These are phyloP conservation scores for Eumerus sabulonum DNA, from an alignment of 2,888 invertebrate species.

Conservation along the genomic window DNA sequence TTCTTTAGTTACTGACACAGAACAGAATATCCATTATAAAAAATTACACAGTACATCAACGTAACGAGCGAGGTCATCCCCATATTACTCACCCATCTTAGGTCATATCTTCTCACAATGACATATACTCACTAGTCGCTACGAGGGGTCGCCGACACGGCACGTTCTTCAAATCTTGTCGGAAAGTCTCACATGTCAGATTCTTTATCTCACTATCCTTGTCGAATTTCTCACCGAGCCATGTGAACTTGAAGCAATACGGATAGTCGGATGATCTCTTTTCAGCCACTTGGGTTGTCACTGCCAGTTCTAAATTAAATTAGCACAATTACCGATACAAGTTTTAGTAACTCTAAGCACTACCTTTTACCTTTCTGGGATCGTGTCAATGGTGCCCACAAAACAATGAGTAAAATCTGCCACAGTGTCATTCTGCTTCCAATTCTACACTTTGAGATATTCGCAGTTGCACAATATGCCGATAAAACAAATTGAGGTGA, in stretches of 20 bases:
- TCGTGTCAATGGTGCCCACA: constrained; percentile 16
- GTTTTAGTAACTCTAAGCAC: constrained; percentile 34
- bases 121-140: constrained; percentile 82
- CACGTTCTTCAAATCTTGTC: constrained; percentile 80
- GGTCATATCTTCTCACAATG: no score
- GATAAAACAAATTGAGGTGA: no score
- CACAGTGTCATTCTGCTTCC: constrained; percentile 19
- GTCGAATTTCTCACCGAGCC: constrained; percentile 84
- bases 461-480: no score
- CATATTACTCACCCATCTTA: no score
- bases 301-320: constrained; percentile 73
- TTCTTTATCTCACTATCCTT: constrained; percentile 81
- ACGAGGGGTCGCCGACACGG: constrained; percentile 84
- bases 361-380: constrained; percentile 16
- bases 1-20: no score
- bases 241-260: constrained; percentile 85
- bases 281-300: constrained; percentile 36
- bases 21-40: no score
- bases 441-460: neutral
- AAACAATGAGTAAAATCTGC: constrained; percentile 25
- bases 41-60: no score
- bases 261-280: constrained; percentile 70
- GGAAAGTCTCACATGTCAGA: constrained; percentile 81
- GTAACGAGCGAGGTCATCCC: no score
- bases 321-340: constrained; percentile 48